These are phyloP conservation scores for Crocuta crocuta DNA, from an alignment of 2,113 vertebrate species.

Conservation along the genomic window DNA sequence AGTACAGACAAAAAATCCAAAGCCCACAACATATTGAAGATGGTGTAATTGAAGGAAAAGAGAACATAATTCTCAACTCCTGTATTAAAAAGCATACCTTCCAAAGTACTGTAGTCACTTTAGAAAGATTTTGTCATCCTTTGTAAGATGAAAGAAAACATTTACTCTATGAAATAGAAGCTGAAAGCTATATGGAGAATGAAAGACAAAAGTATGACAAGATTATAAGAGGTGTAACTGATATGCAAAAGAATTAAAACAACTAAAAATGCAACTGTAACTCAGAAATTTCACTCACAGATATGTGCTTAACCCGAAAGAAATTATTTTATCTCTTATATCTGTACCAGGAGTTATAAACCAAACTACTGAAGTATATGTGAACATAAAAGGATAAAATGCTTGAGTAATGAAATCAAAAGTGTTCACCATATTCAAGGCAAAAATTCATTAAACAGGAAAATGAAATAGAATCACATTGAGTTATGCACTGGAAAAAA, in stretches of 20 bases:
- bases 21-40: background rate
- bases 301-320: background rate
- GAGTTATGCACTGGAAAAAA: background rate
- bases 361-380: background rate
- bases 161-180: background rate
- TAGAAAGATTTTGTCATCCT: background rate
- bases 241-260: background rate
- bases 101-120: slow-evolving; percentile 18
- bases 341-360: background rate
- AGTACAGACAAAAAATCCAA: background rate
- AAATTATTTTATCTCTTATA: background rate
- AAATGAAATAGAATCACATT: background rate
- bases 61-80: background rate
- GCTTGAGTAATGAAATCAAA: background rate
- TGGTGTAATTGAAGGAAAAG: background rate
- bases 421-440: background rate
- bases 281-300: slow-evolving; percentile 4
- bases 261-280: background rate
- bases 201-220: background rate
- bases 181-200: background rate
- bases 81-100: background rate
- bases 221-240: background rate
- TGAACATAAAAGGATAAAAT: slow-evolving; percentile 2
- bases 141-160: background rate
- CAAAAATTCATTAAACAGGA: slow-evolving; percentile 21